These are phyloP conservation scores for Caenorhabditis panamensis DNA, from an alignment of 2,888 invertebrate species.

Conservation along the genomic window DNA sequence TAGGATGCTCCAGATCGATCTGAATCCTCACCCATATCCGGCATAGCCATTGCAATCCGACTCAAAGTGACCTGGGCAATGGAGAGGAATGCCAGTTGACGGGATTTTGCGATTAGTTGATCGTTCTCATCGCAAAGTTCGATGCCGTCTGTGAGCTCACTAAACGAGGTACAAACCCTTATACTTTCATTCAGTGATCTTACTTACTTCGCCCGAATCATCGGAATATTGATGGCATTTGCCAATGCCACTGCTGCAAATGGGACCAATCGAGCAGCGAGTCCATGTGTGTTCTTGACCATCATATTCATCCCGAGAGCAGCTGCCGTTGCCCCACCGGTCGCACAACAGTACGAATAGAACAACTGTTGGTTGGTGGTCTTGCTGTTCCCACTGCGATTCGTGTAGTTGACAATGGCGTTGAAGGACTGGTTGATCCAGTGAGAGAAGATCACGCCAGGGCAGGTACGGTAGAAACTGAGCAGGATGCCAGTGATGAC, in stretches of 20 bases:
- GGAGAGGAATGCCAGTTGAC: conserved; percentile 88
- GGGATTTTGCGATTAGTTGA: conserved; percentile 82
- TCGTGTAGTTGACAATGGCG: conserved; percentile 98
- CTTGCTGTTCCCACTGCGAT: conserved; percentile 84
- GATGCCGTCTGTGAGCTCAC: conserved; percentile 68
- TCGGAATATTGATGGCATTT: conserved; percentile 96
- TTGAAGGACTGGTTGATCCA: conserved; percentile 88
- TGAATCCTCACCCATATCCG: conserved; percentile 91
- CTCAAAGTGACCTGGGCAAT: conserved; percentile 92
- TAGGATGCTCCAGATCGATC: too few relatives aligned
- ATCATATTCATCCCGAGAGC: conserved; percentile 65
- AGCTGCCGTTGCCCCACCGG: conserved; percentile 66
- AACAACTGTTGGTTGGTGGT: conserved; percentile 83
- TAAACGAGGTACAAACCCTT: too few relatives aligned
- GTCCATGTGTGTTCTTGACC: conserved; percentile 84
- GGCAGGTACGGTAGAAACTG: conserved; percentile 93
- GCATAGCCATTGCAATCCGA: conserved; percentile 91
- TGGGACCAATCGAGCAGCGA: conserved; percentile 91
- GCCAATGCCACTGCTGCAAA: conserved; percentile 95
- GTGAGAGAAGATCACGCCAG: conserved; percentile 96
- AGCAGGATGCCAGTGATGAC: conserved; percentile 96
- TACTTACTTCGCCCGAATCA: conserved; percentile 87
- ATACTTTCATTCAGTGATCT: too few relatives aligned
- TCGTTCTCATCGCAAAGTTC: conserved; percentile 64
- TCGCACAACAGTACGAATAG: conserved; percentile 81